phyloP scores from a whole-genome alignment of 1,140 invertebrate genomes.

The Maconellicoccus hirsutus region DNA sequence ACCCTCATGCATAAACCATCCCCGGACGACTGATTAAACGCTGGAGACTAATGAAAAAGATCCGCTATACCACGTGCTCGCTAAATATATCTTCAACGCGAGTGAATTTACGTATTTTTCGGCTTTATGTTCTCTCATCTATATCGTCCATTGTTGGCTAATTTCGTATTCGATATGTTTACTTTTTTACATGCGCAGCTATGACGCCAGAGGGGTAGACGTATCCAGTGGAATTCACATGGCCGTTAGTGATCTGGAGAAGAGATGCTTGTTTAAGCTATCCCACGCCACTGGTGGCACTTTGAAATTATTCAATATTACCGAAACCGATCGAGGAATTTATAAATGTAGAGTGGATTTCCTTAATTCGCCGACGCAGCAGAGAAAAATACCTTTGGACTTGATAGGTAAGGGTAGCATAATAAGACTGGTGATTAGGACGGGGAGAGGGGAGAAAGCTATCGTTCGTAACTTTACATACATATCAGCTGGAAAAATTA shows the following conservation, averaged over 20 bases:
- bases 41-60: conserved; percentile 3
- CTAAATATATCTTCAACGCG: no score
- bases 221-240: conserved; percentile 45
- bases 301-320: conserved; percentile 42
- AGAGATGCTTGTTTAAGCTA: conserved; percentile 47
- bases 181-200: not conserved
- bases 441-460: no score
- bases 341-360: conserved; percentile 67
- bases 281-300: conserved; percentile 41
- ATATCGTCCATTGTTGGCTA: no score
- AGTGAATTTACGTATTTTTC: no score
- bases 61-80: no score
- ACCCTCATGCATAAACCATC: not conserved
- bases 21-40: not conserved
- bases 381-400: conserved; percentile 56
- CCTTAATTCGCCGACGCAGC: conserved; percentile 52
- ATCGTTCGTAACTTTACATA: no score
- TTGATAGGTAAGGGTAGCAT: conserved; percentile 50
- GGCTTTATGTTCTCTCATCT: no score
- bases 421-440: no score
- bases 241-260: conserved; percentile 46
- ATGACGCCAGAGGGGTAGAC: conserved; percentile 1
- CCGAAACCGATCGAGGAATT: conserved; percentile 50
- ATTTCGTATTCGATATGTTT: not conserved
- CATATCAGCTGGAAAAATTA: no score